Conservation (phyloP, 2,888 invertebrate genomes). For the Agonum fuliginosum region DNA sequence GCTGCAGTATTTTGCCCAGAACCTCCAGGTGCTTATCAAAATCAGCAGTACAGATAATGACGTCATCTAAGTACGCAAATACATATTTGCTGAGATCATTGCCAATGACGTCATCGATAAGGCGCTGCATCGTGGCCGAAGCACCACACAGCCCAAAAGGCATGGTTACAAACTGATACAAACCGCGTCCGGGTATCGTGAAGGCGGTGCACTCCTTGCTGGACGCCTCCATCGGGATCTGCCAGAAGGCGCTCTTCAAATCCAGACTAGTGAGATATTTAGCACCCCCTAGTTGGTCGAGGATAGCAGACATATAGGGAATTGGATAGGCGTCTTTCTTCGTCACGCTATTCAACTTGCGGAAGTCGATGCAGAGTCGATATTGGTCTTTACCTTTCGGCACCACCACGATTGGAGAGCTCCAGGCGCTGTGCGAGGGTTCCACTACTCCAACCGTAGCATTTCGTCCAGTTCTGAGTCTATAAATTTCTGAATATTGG, state of each 20-base stretch:
- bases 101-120: constrained; percentile 62
- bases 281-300: background rate
- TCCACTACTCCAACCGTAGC: background rate
- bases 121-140: constrained; percentile 60
- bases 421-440: background rate
- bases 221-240: constrained; percentile 55
- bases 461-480: background rate
- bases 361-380: background rate
- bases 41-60: constrained; percentile 62
- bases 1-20: constrained; percentile 60
- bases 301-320: background rate
- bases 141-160: constrained; percentile 63
- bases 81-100: constrained; percentile 59
- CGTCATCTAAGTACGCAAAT: constrained; percentile 63
- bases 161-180: constrained; percentile 58
- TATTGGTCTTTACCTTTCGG: no score
- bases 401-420: background rate
- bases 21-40: constrained; percentile 63
- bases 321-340: constrained; percentile 55
- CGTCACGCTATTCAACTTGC: background rate
- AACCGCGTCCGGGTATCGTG: background rate
- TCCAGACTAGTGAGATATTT: background rate
- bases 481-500: constrained; percentile 50
- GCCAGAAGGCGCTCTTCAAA: constrained; percentile 63
- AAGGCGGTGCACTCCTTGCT: background rate